phyloP scores from a whole-genome alignment of 2,888 invertebrate species.

The Drosophila affinis region DNA sequence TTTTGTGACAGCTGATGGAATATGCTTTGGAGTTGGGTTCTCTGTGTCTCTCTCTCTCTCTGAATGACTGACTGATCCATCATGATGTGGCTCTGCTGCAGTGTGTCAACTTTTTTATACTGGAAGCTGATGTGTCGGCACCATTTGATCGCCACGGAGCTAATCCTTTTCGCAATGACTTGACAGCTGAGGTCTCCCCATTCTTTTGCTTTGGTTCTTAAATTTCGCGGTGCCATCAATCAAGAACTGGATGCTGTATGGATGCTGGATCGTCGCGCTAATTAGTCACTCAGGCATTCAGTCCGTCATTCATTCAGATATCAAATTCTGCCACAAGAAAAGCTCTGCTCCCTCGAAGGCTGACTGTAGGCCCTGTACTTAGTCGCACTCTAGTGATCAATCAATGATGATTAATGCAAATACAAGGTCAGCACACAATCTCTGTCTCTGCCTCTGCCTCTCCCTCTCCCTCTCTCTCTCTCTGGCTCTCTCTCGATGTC shows the following conservation, averaged over 20 bases:
- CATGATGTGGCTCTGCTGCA: constrained; percentile 45
- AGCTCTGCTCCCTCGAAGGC: constrained; percentile 19
- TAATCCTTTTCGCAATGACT: constrained; percentile 83
- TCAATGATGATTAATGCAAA: constrained; percentile 81
- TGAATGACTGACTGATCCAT: constrained; percentile 70
- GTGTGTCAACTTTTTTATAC: constrained; percentile 76
- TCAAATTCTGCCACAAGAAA: constrained; percentile 60
- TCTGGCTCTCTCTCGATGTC: constrained; percentile 12
- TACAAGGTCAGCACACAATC: constrained; percentile 71
- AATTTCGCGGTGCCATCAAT: constrained; percentile 83
- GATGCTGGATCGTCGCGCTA: constrained; percentile 72
- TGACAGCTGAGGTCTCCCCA: constrained; percentile 75
- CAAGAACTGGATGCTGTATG: constrained; percentile 60
- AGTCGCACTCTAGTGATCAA: constrained; percentile 75
- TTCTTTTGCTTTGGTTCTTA: constrained; percentile 82
- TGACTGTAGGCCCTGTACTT: constrained; percentile 51
- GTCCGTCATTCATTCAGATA: constrained; percentile 41
- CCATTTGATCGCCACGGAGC: constrained; percentile 78
- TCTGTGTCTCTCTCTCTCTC: constrained; percentile 2
- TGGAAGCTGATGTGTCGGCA: constrained; percentile 75
- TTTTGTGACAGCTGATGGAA: constrained; percentile 83
- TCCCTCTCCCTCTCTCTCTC: constrained; percentile 13
- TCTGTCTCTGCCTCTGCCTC: neutral
- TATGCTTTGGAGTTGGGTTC: constrained; percentile 65
- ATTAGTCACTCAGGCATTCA: constrained; percentile 72